Percentiles rank a stretch among this genome's conserved stretches.
Conservation (phyloP, 2,888 invertebrate species). For the Thereva unica region DNA sequence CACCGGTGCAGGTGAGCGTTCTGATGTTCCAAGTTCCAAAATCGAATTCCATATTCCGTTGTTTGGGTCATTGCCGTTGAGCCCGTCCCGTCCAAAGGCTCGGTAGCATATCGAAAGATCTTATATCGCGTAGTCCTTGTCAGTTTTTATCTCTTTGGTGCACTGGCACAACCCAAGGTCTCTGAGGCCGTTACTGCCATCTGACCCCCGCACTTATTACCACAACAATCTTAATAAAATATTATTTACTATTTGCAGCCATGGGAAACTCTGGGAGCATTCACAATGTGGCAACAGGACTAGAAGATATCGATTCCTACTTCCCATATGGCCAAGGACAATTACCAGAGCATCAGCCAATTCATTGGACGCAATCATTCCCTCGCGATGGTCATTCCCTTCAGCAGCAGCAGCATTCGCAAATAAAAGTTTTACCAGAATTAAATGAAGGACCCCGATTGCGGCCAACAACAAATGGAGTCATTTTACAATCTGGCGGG, state of each 20-base stretch:
- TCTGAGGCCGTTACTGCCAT: no score
- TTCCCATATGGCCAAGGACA: slow-evolving; percentile 45
- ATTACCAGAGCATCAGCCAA: slow-evolving; percentile 44
- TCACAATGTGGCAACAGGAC: slow-evolving; percentile 44
- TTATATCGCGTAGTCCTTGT: no score
- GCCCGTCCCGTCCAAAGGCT: no score
- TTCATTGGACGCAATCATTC: slow-evolving; percentile 37
- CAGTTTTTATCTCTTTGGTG: no score
- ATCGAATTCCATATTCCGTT: no score
- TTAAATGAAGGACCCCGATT: slow-evolving; percentile 65
- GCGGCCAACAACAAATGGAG: slow-evolving; percentile 80
- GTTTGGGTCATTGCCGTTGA: no score
- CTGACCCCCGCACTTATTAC: no score
- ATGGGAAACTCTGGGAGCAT: slow-evolving; percentile 54
- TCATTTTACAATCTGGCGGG: slow-evolving; percentile 79
- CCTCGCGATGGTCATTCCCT: slow-evolving; percentile 19
- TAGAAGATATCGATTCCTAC: slow-evolving; percentile 39
- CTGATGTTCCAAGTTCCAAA: no score
- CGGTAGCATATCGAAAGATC: no score
- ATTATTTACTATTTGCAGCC: background rate
- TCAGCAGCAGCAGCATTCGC: slow-evolving; percentile 35
- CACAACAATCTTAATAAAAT: no score
- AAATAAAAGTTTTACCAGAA: slow-evolving; percentile 70
- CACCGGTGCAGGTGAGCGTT: no score
- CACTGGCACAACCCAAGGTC: no score